Conservation (phyloP, 1,140 invertebrate species). For the Phenacoccus solenopsis region DNA sequence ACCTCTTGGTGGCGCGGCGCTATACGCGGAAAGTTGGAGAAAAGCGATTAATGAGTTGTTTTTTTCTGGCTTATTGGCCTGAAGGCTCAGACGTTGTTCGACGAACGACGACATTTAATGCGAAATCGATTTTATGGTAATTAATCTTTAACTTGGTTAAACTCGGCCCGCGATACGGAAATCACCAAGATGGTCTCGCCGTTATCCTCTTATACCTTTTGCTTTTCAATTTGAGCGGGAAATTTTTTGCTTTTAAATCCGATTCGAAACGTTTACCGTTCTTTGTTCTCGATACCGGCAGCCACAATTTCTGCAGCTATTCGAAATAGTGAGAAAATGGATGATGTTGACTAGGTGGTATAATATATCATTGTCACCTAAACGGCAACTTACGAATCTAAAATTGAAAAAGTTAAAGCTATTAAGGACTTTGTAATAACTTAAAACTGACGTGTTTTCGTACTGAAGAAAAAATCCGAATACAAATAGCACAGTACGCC, state of each 20-base stretch:
- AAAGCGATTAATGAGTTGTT: neutral
- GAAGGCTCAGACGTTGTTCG: neutral
- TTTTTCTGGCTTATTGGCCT: neutral
- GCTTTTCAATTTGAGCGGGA: neutral
- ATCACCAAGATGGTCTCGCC: neutral
- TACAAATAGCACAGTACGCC: neutral
- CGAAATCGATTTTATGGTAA: constrained; percentile 2
- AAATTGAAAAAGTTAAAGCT: constrained; percentile 3
- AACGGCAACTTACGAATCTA: neutral
- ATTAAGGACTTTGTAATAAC: constrained; percentile 3
- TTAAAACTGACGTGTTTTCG: neutral
- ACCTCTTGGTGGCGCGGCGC: no score
- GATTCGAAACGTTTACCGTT: no score
- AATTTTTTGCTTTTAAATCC: no score
- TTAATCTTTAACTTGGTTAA: neutral
- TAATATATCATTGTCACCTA: neutral
- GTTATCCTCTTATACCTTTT: neutral
- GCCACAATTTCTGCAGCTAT: neutral
- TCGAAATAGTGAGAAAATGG: neutral
- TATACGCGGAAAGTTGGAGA: no score
- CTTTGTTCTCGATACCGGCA: neutral
- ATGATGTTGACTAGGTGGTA: neutral
- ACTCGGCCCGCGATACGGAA: neutral
- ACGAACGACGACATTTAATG: neutral
- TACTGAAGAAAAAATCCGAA: neutral